Evolutionary conservation across 2,888 invertebrate genomes (phyloP).

Genomic region (Limenitis camilla): DNA sequence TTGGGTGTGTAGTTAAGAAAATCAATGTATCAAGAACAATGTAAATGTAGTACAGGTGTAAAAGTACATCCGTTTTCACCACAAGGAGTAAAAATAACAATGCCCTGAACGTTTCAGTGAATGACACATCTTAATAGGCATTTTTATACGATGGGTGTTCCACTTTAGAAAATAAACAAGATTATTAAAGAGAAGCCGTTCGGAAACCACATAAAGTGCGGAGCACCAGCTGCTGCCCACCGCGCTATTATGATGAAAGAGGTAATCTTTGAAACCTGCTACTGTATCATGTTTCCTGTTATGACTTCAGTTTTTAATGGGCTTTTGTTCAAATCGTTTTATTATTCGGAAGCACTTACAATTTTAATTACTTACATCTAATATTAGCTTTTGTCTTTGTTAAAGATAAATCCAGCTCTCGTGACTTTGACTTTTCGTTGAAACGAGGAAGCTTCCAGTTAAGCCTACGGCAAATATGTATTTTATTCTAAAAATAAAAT

Average conservation of each 20-base stretch:
- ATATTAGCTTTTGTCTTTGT: background rate
- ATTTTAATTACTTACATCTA: conserved; percentile 44
- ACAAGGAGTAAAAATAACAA: conserved; percentile 25
- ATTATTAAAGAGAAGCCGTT: conserved; percentile 68
- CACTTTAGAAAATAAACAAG: conserved; percentile 65
- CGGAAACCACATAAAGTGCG: conserved; percentile 67
- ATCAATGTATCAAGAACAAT: too few relatives aligned
- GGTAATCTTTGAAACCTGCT: conserved; percentile 52
- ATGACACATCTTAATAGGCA: conserved; percentile 49
- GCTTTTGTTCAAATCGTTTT: conserved; percentile 59
- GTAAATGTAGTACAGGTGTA: too few relatives aligned
- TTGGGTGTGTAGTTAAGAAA: too few relatives aligned
- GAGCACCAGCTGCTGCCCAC: conserved; percentile 64
- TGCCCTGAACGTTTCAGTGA: conserved; percentile 21
- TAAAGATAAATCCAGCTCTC: background rate
- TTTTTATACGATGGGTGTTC: conserved; percentile 58
- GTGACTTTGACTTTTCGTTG: background rate
- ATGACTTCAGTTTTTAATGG: conserved; percentile 70
- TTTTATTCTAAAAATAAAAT: too few relatives aligned
- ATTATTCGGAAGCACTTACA: conserved; percentile 58
- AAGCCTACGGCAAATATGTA: too few relatives aligned
- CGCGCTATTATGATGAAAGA: conserved; percentile 68
- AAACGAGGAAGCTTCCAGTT: too few relatives aligned
- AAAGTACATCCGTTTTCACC: conserved; percentile 10
- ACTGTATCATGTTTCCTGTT: conserved; percentile 71